These are phyloP conservation scores for Saiga tatarica DNA, from an alignment of 2,113 vertebrate species.

Conservation along the genomic window DNA sequence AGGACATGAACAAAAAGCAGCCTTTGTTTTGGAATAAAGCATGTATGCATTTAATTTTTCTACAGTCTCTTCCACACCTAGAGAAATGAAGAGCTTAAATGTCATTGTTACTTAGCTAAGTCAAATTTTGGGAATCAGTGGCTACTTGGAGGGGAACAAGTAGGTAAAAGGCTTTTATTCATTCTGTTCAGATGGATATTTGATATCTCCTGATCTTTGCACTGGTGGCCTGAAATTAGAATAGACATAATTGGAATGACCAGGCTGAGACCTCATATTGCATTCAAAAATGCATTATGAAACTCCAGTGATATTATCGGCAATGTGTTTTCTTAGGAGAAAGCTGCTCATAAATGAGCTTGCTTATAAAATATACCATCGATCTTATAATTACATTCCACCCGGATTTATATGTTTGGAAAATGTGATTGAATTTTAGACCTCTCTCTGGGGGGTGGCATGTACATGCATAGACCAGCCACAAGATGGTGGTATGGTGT, in stretches of 20 bases:
- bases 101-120: not conserved
- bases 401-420: conserved; percentile 34
- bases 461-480: conserved; percentile 72
- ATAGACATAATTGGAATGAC: not conserved
- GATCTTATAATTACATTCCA: conserved; percentile 47
- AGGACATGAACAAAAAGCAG: not conserved
- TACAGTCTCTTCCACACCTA: not conserved
- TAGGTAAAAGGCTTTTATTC: not conserved
- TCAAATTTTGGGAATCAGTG: not conserved
- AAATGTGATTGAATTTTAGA: not conserved
- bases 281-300: conserved; percentile 27
- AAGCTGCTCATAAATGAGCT: conserved; percentile 32
- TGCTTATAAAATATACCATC: conserved; percentile 55
- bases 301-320: not conserved
- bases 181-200: not conserved
- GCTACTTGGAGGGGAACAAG: not conserved
- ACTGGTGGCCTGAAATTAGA: not conserved
- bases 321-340: conserved; percentile 35
- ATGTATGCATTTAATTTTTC: not conserved
- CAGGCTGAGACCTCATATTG: conserved; percentile 19
- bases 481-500: conserved; percentile 95
- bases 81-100: not conserved
- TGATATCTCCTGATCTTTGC: conserved; percentile 5
- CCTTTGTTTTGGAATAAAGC: conserved; percentile 35
- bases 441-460: not conserved